These are phyloP conservation scores for Genyomyrus donnyi DNA, from an alignment of 2,113 vertebrate species.

Conservation along the genomic window DNA sequence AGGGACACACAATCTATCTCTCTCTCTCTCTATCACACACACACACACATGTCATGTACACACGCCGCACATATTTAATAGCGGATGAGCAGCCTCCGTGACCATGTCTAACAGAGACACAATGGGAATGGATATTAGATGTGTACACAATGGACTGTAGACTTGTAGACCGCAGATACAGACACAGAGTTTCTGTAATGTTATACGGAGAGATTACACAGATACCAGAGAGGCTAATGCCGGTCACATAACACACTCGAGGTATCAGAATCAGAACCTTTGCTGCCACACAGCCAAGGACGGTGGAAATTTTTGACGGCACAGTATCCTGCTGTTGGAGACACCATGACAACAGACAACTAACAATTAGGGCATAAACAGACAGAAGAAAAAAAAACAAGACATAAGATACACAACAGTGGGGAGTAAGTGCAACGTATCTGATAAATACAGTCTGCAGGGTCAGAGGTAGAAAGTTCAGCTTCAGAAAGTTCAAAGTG, in stretches of 20 bases:
- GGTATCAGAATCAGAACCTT: background rate
- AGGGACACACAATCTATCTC: background rate
- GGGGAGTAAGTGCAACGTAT: background rate
- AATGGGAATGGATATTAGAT: background rate
- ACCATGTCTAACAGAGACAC: background rate
- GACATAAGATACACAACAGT: background rate
- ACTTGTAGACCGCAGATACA: background rate
- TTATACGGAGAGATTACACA: background rate
- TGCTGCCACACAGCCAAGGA: background rate
- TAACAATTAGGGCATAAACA: background rate
- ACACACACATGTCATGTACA: background rate
- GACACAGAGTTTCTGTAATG: background rate
- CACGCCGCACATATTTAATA: background rate
- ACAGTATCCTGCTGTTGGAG: background rate
- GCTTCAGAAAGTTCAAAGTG: background rate
- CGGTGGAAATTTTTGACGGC: background rate
- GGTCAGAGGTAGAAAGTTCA: background rate
- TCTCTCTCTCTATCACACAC: background rate
- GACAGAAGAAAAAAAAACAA: background rate
- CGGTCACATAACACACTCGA: background rate
- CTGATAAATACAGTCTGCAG: background rate
- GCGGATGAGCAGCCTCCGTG: background rate
- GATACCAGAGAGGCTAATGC: background rate
- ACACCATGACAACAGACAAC: background rate
- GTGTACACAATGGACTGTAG: background rate